Base-by-base conservation (phyloP, 2,797 vertebrate genomes). In the Acanthurus lineatus region DNA sequence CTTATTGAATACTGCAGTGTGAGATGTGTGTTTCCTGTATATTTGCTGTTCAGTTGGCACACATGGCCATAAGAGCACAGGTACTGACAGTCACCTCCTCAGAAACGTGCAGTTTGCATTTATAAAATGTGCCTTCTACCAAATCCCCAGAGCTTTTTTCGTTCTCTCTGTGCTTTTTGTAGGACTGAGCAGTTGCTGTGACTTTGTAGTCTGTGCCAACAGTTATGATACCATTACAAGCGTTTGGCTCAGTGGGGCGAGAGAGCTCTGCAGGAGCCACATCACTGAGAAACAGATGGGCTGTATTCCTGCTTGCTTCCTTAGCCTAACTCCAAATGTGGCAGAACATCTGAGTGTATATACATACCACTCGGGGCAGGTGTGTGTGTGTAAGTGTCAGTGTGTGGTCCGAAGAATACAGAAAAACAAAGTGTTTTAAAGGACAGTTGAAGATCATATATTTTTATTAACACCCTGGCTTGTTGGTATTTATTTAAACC, bases 161-260 rank as follows among this genome's bases (percentile, higher is more conserved):
- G 76, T 83, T 86, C 63, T 82, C 70, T 73, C 70, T 52, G 57
- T 80, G 20, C 32, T 58, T 70, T 64, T 51, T 79, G 57, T 25
- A 49, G 73, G 83, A 81, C 47, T 16, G 77, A 85, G 77, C 72
- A 11, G 71, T 73, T n/a, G 52, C 74, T 72, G 78, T 42, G 68
- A 87, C 86, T 90, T 86, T 84, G 83, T 82, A 82, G 74, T 70
- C 63, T 32, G 63, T 71, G 84, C 87, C 83, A 89, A 68, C 52
- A 77, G 80, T 83, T 76, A 77, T 15, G 40, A 78, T 17, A 82
- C 76, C 81, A 77, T 86, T 73, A 86, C 58, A 14, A 67, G 54
- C 16, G 47, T 85, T 83, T 89, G 81, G 81, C 88, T 88, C 79
- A 65, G 72, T 35, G 54, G 79, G 72, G 68, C 58, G 45, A 80